A percentile compares a stretch with the other conserved stretches of the same genome.
These are phyloP conservation scores for Todiramphus chloris DNA, from an alignment of 2,113 vertebrate genomes.

Conservation along the genomic window DNA sequence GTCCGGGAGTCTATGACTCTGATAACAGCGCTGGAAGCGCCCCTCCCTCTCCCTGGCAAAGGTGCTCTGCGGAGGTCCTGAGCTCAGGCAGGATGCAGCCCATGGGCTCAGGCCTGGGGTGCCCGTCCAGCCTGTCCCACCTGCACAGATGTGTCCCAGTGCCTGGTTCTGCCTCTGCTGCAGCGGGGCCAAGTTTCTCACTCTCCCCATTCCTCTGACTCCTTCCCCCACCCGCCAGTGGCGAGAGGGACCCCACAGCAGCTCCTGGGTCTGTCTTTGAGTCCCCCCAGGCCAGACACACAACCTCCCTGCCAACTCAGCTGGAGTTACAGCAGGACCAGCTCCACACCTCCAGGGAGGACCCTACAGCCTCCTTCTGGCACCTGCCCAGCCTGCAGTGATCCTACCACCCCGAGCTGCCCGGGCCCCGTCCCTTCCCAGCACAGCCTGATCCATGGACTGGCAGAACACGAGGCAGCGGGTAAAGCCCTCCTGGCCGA, in stretches of 20 bases:
- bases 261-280: background rate
- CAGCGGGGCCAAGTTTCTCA: background rate
- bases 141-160: background rate
- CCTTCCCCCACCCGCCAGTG: background rate
- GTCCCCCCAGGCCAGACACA: background rate
- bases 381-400: background rate
- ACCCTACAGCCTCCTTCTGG: background rate
- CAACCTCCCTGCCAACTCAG: background rate
- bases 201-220: rapidly evolving
- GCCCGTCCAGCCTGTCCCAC: background rate
- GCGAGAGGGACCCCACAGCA: background rate
- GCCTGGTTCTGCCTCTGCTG: background rate
- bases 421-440: background rate
- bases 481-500: background rate
- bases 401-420: too few relatives aligned
- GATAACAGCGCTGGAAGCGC: background rate
- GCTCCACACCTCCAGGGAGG: background rate
- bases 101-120: background rate
- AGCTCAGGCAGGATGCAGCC: background rate
- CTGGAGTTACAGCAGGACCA: background rate
- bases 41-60: background rate
- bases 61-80: background rate
- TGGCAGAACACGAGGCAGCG: background rate
- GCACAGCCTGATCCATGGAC: background rate
- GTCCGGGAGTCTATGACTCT: background rate